Conservation (phyloP, 2,797 vertebrate species). For the Halcyon smyrnensis region DNA sequence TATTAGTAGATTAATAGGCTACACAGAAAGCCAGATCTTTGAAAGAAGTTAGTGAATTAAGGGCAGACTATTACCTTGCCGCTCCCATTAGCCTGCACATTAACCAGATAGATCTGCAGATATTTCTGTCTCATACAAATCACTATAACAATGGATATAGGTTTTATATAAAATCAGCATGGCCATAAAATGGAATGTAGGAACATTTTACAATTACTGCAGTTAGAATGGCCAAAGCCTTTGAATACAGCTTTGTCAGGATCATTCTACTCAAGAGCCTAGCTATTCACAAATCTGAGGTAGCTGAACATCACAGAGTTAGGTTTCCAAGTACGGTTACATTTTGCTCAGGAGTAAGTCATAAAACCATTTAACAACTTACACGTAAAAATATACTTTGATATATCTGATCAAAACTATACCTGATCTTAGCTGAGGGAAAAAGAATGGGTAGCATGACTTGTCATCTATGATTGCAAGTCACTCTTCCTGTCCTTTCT, state of each 20-base stretch:
- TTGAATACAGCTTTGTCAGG: not conserved
- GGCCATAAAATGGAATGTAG: not conserved
- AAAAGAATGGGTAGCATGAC: not conserved
- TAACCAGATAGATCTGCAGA: not conserved
- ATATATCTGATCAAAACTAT: not conserved
- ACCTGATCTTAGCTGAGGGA: not conserved
- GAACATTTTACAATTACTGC: not conserved
- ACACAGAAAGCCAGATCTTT: not conserved
- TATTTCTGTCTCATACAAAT: conserved; percentile 11
- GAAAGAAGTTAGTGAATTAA: conserved; percentile 35
- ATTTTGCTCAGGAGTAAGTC: not conserved
- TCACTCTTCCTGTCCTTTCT: not conserved
- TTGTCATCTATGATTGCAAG: not conserved
- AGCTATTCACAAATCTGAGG: not conserved
- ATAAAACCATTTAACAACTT: not conserved
- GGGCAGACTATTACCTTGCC: not conserved
- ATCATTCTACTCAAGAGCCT: not conserved
- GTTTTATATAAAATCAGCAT: not conserved
- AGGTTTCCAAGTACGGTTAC: not conserved
- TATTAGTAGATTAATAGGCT: conserved; percentile 23
- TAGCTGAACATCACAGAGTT: not conserved
- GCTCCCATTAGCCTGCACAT: conserved; percentile 3
- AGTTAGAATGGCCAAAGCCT: not conserved
- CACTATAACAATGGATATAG: not conserved
- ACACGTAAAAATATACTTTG: not conserved